Conservation (phyloP, 2,888 invertebrate species). For the Drosophila niveifrons region DNA sequence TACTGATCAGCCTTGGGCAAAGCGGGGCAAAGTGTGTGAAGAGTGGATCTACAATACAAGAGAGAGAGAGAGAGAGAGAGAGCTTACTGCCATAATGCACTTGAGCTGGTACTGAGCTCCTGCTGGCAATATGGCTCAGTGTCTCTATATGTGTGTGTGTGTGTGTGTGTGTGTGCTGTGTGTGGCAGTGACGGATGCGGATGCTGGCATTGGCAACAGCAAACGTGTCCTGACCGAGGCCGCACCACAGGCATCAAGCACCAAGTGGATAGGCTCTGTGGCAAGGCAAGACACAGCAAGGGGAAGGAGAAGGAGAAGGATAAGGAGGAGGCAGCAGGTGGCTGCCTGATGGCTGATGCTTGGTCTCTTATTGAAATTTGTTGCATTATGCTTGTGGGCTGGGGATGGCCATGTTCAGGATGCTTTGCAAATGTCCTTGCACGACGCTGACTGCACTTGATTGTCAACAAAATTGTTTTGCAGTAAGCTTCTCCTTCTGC, state of each 20-base stretch:
- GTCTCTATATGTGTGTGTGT: not conserved
- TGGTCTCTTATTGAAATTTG: conserved; percentile 75
- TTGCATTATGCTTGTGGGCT: conserved; percentile 71
- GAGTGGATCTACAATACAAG: conserved; percentile 31
- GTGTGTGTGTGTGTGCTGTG: conserved; percentile 10
- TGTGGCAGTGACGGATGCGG: conserved; percentile 57
- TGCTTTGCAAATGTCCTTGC: conserved; percentile 66
- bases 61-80: conserved; percentile 9
- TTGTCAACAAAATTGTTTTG: conserved; percentile 80
- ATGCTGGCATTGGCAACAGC: conserved; percentile 49
- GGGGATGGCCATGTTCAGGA: conserved; percentile 36
- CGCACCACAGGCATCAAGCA: conserved; percentile 56
- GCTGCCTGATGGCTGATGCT: conserved; percentile 28
- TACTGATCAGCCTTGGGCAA: conserved; percentile 59
- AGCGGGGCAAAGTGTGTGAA: too few relatives aligned
- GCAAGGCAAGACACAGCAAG: not conserved
- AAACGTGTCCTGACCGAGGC: conserved; percentile 68
- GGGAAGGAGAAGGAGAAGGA: not conserved
- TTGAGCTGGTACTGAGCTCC: conserved; percentile 51
- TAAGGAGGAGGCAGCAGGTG: conserved; percentile 28
- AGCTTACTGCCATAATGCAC: conserved; percentile 47
- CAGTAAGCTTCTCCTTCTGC: conserved; percentile 35
- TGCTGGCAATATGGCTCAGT: conserved; percentile 28
- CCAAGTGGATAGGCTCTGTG: conserved; percentile 26
- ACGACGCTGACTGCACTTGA: conserved; percentile 72